Evolutionary conservation across 2,113 vertebrate species (phyloP).

Genomic region (Sorex fumeus): DNA sequence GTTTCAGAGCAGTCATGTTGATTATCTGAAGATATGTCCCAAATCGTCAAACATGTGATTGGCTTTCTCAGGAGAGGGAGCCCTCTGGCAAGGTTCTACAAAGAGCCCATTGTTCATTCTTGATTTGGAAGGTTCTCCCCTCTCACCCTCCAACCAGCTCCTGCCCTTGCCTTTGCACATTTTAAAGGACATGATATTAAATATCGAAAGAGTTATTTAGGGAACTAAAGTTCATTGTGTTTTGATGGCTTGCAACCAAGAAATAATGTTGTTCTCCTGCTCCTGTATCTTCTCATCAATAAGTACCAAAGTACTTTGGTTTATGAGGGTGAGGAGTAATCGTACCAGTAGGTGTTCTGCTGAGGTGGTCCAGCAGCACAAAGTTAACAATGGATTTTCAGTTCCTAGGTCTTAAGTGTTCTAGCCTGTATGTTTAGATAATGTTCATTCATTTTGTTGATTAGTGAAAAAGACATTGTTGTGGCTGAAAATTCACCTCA

Average conservation of each 20-base stretch:
- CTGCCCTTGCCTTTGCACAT: neutral
- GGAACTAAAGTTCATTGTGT: constrained; percentile 63
- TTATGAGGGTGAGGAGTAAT: neutral
- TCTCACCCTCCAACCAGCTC: neutral
- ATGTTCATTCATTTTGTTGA: neutral
- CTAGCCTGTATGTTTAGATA: neutral
- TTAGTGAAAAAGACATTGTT: neutral
- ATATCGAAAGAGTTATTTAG: constrained; percentile 67
- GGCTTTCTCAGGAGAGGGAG: neutral
- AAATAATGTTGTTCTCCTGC: constrained; percentile 50
- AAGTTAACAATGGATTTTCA: neutral
- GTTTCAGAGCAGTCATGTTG: neutral
- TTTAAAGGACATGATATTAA: constrained; percentile 66
- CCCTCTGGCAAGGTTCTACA: accelerated
- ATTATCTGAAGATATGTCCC: neutral
- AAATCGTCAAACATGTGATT: neutral
- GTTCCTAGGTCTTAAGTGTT: neutral
- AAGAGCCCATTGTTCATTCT: neutral
- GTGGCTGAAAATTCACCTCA: neutral
- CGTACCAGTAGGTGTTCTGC: neutral
- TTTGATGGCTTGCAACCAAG: constrained; percentile 63
- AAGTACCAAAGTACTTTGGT: constrained; percentile 21
- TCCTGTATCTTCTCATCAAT: constrained; percentile 43
- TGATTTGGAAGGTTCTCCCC: neutral
- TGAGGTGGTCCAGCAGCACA: neutral